A percentile compares a stretch with the other conserved stretches of the same genome.
Conservation (phyloP, 2,113 vertebrate genomes). For the Leiothrix lutea region DNA sequence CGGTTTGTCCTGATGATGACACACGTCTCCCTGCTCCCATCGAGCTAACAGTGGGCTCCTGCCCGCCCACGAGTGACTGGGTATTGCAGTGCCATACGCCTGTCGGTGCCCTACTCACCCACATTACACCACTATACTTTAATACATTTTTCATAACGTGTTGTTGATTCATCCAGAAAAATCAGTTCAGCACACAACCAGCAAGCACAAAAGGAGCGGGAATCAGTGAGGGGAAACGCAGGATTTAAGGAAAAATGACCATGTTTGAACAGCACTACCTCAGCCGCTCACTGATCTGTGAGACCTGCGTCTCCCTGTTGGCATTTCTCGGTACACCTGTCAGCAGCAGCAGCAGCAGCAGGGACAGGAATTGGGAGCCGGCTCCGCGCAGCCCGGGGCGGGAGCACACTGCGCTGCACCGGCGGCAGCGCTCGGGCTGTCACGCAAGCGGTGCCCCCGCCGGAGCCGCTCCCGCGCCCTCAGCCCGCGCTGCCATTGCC, state of each 20-base stretch:
- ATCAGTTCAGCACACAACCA: not conserved
- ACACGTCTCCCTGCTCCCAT: not conserved
- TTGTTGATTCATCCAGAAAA: conserved; percentile 22
- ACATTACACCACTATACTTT: not conserved
- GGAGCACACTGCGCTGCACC: not conserved
- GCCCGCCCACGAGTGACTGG: not conserved
- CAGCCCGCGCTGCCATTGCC: too few relatives aligned
- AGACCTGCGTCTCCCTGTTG: not conserved
- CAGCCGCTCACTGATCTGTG: not conserved
- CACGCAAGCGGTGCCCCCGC: not conserved
- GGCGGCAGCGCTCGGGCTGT: not conserved
- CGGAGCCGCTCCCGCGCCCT: not conserved
- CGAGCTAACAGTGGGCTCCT: not conserved
- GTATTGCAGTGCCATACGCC: not conserved
- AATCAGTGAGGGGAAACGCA: not conserved
- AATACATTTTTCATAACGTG: not conserved
- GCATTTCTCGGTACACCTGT: not conserved
- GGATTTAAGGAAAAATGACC: not conserved
- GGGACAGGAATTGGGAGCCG: not conserved
- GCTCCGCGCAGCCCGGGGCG: not conserved
- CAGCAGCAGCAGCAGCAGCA: not conserved
- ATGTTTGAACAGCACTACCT: not conserved
- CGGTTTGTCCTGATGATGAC: not conserved
- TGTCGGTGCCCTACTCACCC: conserved; percentile 39
- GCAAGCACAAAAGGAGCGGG: not conserved